Evolutionary conservation across 2,888 invertebrate genomes (phyloP), one percentile per base, ranked within the genome.

Genomic region (Megamerina dolium): DNA sequence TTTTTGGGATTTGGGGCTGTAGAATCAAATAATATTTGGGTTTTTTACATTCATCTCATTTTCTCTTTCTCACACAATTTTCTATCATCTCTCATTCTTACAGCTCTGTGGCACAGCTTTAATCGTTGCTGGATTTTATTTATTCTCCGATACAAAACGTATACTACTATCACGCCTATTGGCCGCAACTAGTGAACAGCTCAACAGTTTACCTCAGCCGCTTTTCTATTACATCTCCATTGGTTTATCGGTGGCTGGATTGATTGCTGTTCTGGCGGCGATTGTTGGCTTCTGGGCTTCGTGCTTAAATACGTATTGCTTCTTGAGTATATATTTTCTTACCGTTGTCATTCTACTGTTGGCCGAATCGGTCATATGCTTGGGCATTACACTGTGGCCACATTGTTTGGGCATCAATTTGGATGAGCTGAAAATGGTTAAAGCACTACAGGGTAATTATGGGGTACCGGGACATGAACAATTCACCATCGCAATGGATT

Each of bases 271-370:
- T 41, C 74, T 81, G 5, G 77, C 81, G 1, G 81, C 85, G 4
- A 79, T 87, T 34, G 69, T 87, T 16, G 88, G 88, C 36, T 88
- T 85, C 66, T 88, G 87, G 87, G 86, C 86, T 1, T 81, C 84
- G 1, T 86, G 85, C 58, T 75, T 85, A 56, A 81, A 83, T 52
- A 85, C 82, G 57, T 85, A 83, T 59, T 80, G 80, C 54, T 78
- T 85, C 50, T 73, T 87, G n/a, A 79, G 79, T 41, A 66, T 81
- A 79, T 88, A 88, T 59, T 82, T 88, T 57, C 67, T 85, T 42
- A 69, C 82, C 33, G 80, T 88, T 21, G 73, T 85, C 36, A 60
- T 79, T 4, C 73, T 87, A 29, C 70, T 88, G 20, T 60, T 86
- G 23, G 77, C 80, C 35, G 84, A 86, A 66, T 83, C 85, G 49